Evolutionary conservation across 2,888 invertebrate genomes (phyloP).

Genomic region (Macrosoma leucophasiata): DNA sequence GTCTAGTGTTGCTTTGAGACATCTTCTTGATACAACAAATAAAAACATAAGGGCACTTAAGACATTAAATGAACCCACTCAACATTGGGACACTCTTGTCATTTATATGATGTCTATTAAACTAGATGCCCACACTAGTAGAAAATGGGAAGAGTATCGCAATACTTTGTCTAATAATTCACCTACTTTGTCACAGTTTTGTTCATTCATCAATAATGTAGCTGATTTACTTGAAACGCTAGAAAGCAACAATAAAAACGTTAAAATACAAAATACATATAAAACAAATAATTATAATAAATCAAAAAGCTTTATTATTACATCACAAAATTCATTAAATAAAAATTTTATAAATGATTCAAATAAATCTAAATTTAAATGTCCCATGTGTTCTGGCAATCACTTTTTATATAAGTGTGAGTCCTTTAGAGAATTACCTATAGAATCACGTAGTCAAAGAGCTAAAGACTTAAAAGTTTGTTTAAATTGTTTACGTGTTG

Average conservation of each 20-base stretch:
- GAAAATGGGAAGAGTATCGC: conserved; percentile 8
- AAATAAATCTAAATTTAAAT: conserved; percentile 9
- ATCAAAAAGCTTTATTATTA: conserved; percentile 3
- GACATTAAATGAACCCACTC: conserved; percentile 12
- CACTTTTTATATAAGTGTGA: conserved; percentile 20
- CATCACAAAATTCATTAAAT: not conserved
- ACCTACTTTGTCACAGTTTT: conserved; percentile 4
- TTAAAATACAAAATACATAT: not conserved
- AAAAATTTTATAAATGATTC: not conserved
- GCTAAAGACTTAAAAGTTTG: conserved; percentile 18
- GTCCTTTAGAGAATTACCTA: conserved; percentile 11
- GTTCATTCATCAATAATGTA: conserved; percentile 6
- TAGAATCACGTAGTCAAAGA: conserved; percentile 16
- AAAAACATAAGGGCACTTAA: conserved; percentile 23
- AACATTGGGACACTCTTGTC: conserved; percentile 23
- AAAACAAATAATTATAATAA: conserved; percentile 1
- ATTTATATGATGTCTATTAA: conserved; percentile 24
- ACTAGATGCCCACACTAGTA: conserved; percentile 12
- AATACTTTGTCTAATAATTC: conserved; percentile 4
- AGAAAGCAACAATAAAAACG: not conserved
- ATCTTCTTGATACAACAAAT: conserved; percentile 19
- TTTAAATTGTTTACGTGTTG: conserved; percentile 19
- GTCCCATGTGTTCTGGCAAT: conserved; percentile 14
- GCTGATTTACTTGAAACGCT: conserved; percentile 11
- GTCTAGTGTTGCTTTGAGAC: conserved; percentile 14